These are phyloP conservation scores for Diorhabda elongata DNA, from an alignment of 1,140 invertebrate genomes.

Conservation along the genomic window DNA sequence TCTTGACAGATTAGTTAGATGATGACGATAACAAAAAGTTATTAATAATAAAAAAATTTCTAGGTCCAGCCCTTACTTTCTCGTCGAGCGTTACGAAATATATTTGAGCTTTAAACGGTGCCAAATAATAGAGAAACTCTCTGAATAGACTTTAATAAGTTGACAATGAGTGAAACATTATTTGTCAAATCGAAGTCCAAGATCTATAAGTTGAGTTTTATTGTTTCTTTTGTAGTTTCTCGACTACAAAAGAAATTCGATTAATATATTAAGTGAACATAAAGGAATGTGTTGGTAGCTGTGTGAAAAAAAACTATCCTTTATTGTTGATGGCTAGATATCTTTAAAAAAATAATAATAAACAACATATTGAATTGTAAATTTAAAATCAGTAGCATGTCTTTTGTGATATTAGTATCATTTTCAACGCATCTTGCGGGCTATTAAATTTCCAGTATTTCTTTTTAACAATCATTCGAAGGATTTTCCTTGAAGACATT, in stretches of 20 bases:
- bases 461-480: no score
- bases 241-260: neutral
- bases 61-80: no score
- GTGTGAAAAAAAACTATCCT: neutral
- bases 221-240: neutral
- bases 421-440: no score
- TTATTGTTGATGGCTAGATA: neutral
- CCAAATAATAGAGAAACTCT: neutral
- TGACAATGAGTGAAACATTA: slow-evolving; percentile 2
- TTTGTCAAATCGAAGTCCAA: neutral
- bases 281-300: neutral
- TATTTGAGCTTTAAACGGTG: neutral
- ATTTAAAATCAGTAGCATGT: no score
- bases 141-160: neutral
- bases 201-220: slow-evolving; percentile 1
- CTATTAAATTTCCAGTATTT: no score
- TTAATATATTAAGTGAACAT: neutral
- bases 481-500: no score
- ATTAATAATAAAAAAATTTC: no score
- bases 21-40: no score
- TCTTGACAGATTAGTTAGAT: no score
- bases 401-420: no score
- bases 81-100: no score
- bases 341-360: neutral
- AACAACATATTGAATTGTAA: no score